Evolutionary conservation across 1,140 invertebrate genomes (phyloP).

Genomic region (Cydia fagiglandana): DNA sequence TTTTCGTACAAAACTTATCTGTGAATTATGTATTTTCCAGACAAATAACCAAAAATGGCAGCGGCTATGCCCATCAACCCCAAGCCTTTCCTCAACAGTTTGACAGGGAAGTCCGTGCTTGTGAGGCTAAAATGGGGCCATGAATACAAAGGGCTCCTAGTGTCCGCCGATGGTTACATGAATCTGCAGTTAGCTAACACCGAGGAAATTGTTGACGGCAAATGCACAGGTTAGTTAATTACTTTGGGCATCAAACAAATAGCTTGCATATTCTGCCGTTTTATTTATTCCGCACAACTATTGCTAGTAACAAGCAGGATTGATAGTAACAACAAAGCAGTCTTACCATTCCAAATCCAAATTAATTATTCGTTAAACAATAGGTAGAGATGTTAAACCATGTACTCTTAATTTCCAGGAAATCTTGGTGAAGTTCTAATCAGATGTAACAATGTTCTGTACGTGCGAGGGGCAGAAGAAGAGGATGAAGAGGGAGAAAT

Average conservation of each 20-base stretch:
- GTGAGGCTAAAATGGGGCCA: constrained; percentile 99
- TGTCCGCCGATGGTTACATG: constrained; percentile 99
- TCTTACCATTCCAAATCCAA: no score
- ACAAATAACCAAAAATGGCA: constrained; percentile 70
- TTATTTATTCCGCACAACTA: neutral
- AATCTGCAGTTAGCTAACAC: constrained; percentile 99
- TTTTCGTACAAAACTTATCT: neutral
- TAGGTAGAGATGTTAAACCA: no score
- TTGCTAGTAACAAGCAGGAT: no score
- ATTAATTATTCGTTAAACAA: no score
- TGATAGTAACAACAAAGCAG: no score
- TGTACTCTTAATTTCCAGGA: constrained; percentile 76
- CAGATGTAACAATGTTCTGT: constrained; percentile 99
- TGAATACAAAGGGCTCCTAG: constrained; percentile 98
- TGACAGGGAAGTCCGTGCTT: constrained; percentile 98
- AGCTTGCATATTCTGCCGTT: neutral
- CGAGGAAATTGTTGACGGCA: constrained; percentile 98
- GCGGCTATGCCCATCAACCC: constrained; percentile 98
- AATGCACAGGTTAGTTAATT: constrained; percentile 87
- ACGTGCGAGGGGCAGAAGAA: constrained; percentile 97
- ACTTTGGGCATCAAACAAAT: constrained; percentile 9
- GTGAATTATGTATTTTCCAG: constrained; percentile 40
- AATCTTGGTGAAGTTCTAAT: constrained; percentile 98
- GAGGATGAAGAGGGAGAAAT: constrained; percentile 99
- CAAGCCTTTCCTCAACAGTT: constrained; percentile 98